phyloP scores from a whole-genome alignment of 2,888 invertebrate genomes.

The Mayetiola destructor region DNA sequence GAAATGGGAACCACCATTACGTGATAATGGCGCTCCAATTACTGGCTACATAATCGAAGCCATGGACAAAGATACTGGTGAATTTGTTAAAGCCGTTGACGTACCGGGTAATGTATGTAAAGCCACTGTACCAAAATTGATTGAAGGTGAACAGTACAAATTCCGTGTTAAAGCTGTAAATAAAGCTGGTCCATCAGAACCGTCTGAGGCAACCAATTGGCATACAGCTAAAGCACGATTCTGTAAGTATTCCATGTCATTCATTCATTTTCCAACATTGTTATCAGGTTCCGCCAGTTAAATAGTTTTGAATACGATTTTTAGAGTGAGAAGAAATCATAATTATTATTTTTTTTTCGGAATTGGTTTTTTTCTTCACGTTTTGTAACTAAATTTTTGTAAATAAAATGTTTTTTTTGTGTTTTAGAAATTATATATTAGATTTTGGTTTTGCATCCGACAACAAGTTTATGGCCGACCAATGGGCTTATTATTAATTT shows the following conservation, averaged over 20 bases:
- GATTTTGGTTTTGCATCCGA: too few species aligned
- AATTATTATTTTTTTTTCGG: background rate
- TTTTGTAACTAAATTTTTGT: background rate
- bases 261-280: background rate
- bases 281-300: background rate
- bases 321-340: background rate
- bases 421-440: too few species aligned
- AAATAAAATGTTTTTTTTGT: background rate
- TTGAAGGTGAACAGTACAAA: slow-evolving; percentile 91
- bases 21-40: slow-evolving; percentile 87
- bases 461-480: too few species aligned
- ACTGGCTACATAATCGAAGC: slow-evolving; percentile 85
- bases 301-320: background rate
- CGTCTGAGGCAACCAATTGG: slow-evolving; percentile 82
- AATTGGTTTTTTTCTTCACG: background rate
- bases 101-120: slow-evolving; percentile 69
- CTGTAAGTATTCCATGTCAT: slow-evolving; percentile 46
- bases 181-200: slow-evolving; percentile 85
- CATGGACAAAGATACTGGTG: slow-evolving; percentile 74
- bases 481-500: background rate
- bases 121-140: slow-evolving; percentile 76
- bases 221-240: slow-evolving; percentile 79
- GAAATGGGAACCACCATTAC: slow-evolving; percentile 79
- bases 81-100: slow-evolving; percentile 74
- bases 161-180: slow-evolving; percentile 90